Conservation (phyloP, 2,797 vertebrate genomes). For the Microctenopoma steveboyesi region DNA sequence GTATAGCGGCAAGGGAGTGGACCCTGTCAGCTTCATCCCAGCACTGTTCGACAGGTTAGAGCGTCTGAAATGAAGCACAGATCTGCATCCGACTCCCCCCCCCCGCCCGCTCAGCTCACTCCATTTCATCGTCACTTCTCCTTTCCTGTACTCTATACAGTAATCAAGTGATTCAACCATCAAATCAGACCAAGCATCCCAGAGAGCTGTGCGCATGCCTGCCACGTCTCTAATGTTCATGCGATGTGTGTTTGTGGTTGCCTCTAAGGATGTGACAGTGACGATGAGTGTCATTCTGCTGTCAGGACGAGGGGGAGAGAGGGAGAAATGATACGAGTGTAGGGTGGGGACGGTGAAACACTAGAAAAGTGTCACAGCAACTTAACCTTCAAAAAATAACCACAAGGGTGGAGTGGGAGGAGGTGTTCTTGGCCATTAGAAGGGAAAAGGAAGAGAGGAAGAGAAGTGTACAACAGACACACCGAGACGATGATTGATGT, state of each 20-base stretch:
- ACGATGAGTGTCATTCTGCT: conserved; percentile 42
- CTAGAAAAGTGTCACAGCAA: conserved; percentile 70
- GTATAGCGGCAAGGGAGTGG: conserved; percentile 65
- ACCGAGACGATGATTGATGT: conserved; percentile 61
- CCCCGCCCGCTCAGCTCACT: conserved; percentile 23
- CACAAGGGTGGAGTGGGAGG: conserved; percentile 60
- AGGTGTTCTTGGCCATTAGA: conserved; percentile 56
- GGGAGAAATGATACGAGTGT: conserved; percentile 33
- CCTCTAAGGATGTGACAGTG: conserved; percentile 27
- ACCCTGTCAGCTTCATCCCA: conserved; percentile 63
- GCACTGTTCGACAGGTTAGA: conserved; percentile 62
- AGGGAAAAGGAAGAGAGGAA: conserved; percentile 13
- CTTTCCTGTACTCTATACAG: conserved; percentile 31
- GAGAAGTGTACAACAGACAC: conserved; percentile 12
- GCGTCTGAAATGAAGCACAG: conserved; percentile 62
- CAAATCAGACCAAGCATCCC: conserved; percentile 50
- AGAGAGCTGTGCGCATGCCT: conserved; percentile 4
- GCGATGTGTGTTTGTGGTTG: neutral
- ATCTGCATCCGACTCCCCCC: conserved; percentile 58
- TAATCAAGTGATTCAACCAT: conserved; percentile 69
- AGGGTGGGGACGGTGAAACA: conserved; percentile 21
- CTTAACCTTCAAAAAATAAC: conserved; percentile 79
- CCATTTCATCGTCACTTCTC: conserved; percentile 45
- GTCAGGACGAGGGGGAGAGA: conserved; percentile 21
- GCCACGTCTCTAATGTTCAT: neutral